Percentiles rank a stretch among this genome's conserved stretches.
Conservation (phyloP, 2,113 vertebrate species). For the Manacus vitellinus region DNA sequence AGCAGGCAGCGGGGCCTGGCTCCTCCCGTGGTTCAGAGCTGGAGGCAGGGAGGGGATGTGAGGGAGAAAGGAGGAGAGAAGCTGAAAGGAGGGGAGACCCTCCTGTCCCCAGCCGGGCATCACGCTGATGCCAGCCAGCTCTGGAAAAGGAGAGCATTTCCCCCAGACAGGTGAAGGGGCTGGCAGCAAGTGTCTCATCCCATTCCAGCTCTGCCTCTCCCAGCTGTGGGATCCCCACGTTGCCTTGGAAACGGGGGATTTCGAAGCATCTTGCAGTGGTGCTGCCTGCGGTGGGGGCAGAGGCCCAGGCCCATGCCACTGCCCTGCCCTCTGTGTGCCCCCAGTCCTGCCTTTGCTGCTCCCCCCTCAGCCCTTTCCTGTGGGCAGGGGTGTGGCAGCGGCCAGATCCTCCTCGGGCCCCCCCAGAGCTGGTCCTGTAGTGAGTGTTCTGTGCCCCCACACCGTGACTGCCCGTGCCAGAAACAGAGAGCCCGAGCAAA, state of each 20-base stretch:
- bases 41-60: neutral
- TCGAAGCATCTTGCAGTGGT: neutral
- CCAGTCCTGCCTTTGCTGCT: neutral
- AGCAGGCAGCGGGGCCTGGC: neutral
- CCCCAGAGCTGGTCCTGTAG: neutral
- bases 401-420: neutral
- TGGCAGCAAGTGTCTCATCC: neutral
- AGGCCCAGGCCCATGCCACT: fast-evolving
- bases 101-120: neutral
- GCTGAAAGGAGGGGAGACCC: neutral
- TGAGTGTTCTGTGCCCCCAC: fast-evolving
- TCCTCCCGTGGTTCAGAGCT: neutral
- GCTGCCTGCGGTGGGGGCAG: neutral
- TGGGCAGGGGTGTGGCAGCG: neutral
- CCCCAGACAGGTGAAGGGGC: neutral
- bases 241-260: slow-evolving; percentile 19
- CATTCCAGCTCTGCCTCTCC: neutral
- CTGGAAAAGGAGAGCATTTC: neutral
- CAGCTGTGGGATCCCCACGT: neutral
- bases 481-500: neutral
- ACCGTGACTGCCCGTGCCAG: fast-evolving
- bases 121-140: fast-evolving
- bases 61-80: neutral
- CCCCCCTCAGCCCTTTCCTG: neutral
- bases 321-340: neutral